These are phyloP conservation scores for Montifringilla adamsi DNA, from an alignment of 2,113 vertebrate species.

Conservation along the genomic window DNA sequence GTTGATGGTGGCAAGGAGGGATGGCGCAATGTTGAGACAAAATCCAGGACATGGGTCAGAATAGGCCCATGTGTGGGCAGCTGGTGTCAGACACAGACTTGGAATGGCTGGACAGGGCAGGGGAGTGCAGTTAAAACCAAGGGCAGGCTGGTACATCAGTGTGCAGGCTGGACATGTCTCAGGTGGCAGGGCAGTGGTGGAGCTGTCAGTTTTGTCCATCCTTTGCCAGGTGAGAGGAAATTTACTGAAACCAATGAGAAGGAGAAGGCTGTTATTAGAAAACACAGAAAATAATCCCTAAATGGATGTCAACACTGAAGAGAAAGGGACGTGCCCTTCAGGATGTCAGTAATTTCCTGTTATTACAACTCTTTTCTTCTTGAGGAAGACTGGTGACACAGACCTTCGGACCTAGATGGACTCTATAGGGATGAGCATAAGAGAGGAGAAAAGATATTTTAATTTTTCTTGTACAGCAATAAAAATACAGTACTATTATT, in stretches of 20 bases:
- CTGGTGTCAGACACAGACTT: background rate
- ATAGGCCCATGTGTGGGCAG: background rate
- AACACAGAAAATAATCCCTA: background rate
- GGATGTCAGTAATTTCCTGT: background rate
- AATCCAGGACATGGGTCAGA: background rate
- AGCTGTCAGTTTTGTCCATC: background rate
- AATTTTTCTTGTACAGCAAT: background rate
- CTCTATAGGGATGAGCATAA: fast-evolving
- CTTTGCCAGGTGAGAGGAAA: background rate
- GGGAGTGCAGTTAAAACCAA: background rate
- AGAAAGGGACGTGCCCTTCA: background rate
- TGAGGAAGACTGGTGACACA: background rate
- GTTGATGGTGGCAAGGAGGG: background rate
- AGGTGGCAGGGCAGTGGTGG: fast-evolving
- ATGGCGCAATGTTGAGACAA: background rate
- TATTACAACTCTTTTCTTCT: background rate
- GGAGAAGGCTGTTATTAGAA: background rate
- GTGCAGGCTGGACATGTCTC: background rate
- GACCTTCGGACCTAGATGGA: background rate
- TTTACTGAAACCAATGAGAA: background rate
- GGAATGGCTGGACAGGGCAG: background rate
- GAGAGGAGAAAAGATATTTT: background rate
- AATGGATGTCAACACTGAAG: background rate
- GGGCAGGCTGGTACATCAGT: background rate
- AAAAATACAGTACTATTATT: background rate